phyloP scores from a whole-genome alignment of 2,888 invertebrate genomes.

The Lasioglossum pauxillum region DNA sequence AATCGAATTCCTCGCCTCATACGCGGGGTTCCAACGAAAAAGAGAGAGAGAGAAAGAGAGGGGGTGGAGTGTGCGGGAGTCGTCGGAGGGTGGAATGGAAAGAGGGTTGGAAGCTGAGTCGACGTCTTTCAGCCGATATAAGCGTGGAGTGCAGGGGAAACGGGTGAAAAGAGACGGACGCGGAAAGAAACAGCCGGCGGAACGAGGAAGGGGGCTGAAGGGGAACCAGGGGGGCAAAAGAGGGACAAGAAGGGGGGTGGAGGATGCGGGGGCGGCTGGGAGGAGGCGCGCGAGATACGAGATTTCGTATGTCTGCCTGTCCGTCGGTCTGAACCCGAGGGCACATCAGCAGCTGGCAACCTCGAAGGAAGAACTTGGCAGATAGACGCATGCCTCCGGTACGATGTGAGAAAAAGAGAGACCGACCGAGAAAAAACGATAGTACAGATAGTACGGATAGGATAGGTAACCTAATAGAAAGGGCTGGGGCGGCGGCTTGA shows the following conservation, averaged over 20 bases:
- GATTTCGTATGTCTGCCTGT: slow-evolving; percentile 80
- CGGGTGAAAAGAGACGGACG: slow-evolving; percentile 60
- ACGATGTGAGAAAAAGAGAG: slow-evolving; percentile 62
- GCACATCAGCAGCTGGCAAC: slow-evolving; percentile 80
- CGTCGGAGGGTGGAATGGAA: slow-evolving; percentile 71
- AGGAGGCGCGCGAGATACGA: slow-evolving; percentile 75
- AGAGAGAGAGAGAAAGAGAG: background rate
- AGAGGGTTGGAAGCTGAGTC: slow-evolving; percentile 81
- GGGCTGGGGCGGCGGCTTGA: slow-evolving; percentile 73
- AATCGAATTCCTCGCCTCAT: slow-evolving; percentile 71
- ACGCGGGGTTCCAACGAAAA: slow-evolving; percentile 57
- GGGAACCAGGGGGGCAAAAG: background rate
- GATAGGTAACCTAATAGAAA: slow-evolving; percentile 83
- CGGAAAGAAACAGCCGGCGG: slow-evolving; percentile 39
- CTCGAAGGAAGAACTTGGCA: slow-evolving; percentile 74
- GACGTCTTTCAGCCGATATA: slow-evolving; percentile 79
- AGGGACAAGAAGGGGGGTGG: background rate
- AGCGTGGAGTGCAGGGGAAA: slow-evolving; percentile 63
- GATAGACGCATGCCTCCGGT: slow-evolving; percentile 73
- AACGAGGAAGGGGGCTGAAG: slow-evolving; percentile 7
- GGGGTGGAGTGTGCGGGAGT: slow-evolving; percentile 49
- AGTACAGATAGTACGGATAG: slow-evolving; percentile 79
- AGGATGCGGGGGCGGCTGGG: slow-evolving; percentile 42
- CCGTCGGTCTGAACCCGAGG: slow-evolving; percentile 77
- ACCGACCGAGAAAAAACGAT: slow-evolving; percentile 62